Evolutionary conservation across 1,140 invertebrate genomes (phyloP).

Genomic region (Megalonaias nervosa): DNA sequence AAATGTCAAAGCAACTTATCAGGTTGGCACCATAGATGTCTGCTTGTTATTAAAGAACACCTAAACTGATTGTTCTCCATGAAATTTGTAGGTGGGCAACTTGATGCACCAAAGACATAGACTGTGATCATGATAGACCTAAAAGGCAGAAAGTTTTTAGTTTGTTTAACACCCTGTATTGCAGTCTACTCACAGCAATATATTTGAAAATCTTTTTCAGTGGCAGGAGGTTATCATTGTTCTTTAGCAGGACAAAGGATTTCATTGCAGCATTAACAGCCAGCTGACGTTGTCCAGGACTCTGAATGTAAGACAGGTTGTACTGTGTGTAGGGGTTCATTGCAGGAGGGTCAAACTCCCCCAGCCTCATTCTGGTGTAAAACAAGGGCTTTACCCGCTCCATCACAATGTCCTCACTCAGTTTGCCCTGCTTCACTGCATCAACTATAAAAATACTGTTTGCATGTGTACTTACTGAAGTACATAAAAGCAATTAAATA

Average conservation of each 20-base stretch:
- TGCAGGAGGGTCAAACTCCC: slow-evolving; percentile 66
- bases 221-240: slow-evolving; percentile 51
- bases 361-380: slow-evolving; percentile 67
- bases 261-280: slow-evolving; percentile 58
- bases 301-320: slow-evolving; percentile 52
- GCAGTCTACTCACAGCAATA: slow-evolving; percentile 42
- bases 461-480: too few species aligned
- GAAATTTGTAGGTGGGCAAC: too few species aligned
- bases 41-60: too few species aligned
- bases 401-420: slow-evolving; percentile 43
- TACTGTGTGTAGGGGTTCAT: slow-evolving; percentile 60
- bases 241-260: slow-evolving; percentile 67
- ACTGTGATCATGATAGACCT: too few species aligned
- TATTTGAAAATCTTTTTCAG: slow-evolving; percentile 38
- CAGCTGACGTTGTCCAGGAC: slow-evolving; percentile 53
- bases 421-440: slow-evolving; percentile 51
- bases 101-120: too few species aligned
- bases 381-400: slow-evolving; percentile 65
- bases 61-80: too few species aligned
- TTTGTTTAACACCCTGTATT: too few species aligned
- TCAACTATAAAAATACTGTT: slow-evolving; percentile 41
- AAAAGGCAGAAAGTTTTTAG: too few species aligned
- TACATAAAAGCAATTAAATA: too few species aligned
- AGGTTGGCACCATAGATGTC: too few species aligned
- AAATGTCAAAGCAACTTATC: too few species aligned